Conservation (phyloP, 2,797 vertebrate species). For the Phyllotis vaccarum region DNA sequence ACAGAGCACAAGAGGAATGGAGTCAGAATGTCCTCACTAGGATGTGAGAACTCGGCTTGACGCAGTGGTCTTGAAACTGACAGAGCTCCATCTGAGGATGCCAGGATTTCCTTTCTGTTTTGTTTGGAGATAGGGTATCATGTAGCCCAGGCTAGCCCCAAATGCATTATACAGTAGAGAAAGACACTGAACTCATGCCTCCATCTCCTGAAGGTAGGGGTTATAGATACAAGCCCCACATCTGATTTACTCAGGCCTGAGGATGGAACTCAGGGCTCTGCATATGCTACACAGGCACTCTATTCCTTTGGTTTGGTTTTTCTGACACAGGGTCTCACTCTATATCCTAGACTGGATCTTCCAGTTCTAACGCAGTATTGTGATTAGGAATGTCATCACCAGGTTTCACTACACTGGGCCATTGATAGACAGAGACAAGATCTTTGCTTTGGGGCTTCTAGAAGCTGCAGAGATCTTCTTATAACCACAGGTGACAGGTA, state of each 20-base stretch:
- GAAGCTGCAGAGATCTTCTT: not conserved
- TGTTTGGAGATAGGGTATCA: not conserved
- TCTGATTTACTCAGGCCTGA: not conserved
- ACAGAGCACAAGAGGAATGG: not conserved
- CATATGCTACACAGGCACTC: too few species aligned
- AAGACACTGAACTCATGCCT: not conserved
- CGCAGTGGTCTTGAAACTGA: not conserved
- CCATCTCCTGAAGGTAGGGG: not conserved
- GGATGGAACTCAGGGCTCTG: not conserved
- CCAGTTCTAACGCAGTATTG: not conserved
- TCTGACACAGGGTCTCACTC: not conserved
- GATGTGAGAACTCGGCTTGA: not conserved
- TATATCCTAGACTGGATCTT: not conserved
- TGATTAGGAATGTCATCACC: not conserved
- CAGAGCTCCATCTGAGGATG: not conserved
- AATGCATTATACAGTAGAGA: not conserved
- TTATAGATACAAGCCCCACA: not conserved
- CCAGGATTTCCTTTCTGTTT: not conserved
- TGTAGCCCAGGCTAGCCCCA: not conserved
- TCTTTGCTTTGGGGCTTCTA: not conserved
- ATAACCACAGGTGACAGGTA: accelerated
- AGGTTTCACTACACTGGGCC: not conserved
- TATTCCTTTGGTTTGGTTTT: too few species aligned
- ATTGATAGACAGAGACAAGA: not conserved
- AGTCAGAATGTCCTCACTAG: accelerated